phyloP scores from a whole-genome alignment of 1,140 invertebrate species.

The Drosophila jambulina region DNA sequence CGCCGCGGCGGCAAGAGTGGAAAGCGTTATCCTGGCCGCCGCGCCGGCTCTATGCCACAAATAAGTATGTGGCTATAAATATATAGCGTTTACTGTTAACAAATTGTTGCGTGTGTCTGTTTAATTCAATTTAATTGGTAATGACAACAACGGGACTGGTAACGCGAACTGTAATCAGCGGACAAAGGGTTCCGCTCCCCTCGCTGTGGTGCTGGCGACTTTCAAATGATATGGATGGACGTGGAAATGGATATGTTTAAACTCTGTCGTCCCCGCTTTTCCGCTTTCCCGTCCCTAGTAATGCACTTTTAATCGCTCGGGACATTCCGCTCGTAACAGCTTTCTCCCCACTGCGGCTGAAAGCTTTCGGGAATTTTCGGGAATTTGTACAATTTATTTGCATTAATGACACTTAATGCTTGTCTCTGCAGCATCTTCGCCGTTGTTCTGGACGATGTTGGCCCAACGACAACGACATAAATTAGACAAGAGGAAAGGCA shows the following conservation, averaged over 20 bases:
- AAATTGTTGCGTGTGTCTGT: constrained; percentile 68
- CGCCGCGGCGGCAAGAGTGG: constrained; percentile 19
- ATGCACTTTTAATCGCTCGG: constrained; percentile 71
- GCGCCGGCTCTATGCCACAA: constrained; percentile 3
- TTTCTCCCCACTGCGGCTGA: constrained; percentile 16
- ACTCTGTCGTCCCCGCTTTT: background rate
- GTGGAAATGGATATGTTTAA: constrained; percentile 31
- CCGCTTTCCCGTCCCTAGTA: constrained; percentile 13
- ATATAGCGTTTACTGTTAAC: constrained; percentile 45
- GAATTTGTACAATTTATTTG: constrained; percentile 67
- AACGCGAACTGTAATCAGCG: constrained; percentile 46
- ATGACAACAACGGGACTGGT: constrained; percentile 64
- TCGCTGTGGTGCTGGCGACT: constrained; percentile 17
- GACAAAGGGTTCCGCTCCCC: constrained; percentile 39
- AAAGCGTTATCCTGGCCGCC: constrained; percentile 54
- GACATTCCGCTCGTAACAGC: constrained; percentile 11
- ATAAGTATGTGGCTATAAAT: constrained; percentile 23
- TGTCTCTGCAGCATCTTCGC: constrained; percentile 34
- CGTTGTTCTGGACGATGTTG: constrained; percentile 23
- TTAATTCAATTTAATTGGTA: constrained; percentile 76
- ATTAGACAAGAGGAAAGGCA: constrained; percentile 43
- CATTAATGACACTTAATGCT: constrained; percentile 75
- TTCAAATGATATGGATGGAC: constrained; percentile 49
- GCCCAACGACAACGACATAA: constrained; percentile 46
- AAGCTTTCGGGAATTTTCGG: constrained; percentile 26